Base-by-base conservation (phyloP, 2,113 vertebrate species). In the Callithrix jacchus region DNA sequence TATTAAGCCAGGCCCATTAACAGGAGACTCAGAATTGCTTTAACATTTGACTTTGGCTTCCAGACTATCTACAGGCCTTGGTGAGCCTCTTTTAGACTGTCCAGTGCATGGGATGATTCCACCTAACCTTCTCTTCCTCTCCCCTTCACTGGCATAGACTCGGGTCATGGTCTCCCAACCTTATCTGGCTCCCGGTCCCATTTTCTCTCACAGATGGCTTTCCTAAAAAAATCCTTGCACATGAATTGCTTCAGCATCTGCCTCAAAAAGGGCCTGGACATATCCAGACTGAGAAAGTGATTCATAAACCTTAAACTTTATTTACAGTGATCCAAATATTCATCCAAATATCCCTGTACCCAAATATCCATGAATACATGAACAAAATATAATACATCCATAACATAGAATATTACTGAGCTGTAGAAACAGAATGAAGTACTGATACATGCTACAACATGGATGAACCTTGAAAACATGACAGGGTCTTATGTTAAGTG, bases 141-240 rank as follows among this genome's bases (percentile, higher is more conserved):
- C 37, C 37, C 18, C 4, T n/a, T 30, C 66, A 32, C 8, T 5
- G 3, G 8, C 32, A 8, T 23, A 47, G 32, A 42, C 21, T 20
- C 0, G 0, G 45, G 16, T 1, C 21, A 3, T 4, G 12, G 11
- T 20, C 37, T 56, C 47, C 37, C 68, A 45, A 10, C 21, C 56
- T n/a, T 8, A 21, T 4, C 56, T 20, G 27, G 40, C 42, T 54
- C 16, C 64, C 27, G 11, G 61, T 17, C 10, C 42, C 20, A 17
- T 52, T n/a, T 49, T 74, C 52, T 71, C 52, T 32, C 47, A 7
- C 17, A 25, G 32, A 40, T 18, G 20, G 20, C 5, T 40, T 21
- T 35, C 64, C 37, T 16, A 32, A 76, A 27, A 47, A 37, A 35
- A 70, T 20, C 49, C 35, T 8, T 37, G 5, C 2, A 13, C 32